These are phyloP conservation scores for Asobara japonica DNA, from an alignment of 1,140 invertebrate species.

Conservation along the genomic window DNA sequence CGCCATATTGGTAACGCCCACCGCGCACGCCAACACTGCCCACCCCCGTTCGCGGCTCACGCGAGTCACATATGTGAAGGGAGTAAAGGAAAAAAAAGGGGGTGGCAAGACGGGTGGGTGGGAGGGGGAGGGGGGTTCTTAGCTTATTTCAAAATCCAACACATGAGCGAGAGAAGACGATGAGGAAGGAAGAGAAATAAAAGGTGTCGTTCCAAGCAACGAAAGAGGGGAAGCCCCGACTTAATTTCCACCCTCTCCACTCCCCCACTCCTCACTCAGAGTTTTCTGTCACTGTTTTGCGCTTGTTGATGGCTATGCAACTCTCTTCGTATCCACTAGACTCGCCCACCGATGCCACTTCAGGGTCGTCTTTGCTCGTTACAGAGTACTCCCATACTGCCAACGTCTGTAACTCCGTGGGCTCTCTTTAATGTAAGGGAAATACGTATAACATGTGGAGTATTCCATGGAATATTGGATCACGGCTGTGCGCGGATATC, in stretches of 20 bases:
- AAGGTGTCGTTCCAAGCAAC: slow-evolving; percentile 46
- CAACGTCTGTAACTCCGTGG: slow-evolving; percentile 14
- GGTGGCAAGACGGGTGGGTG: slow-evolving; percentile 35
- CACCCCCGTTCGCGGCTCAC: slow-evolving; percentile 21
- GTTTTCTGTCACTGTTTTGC: background rate
- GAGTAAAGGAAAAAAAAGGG: slow-evolving; percentile 37
- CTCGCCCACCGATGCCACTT: slow-evolving; percentile 23
- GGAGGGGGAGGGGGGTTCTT: slow-evolving; percentile 36
- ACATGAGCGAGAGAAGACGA: slow-evolving; percentile 42
- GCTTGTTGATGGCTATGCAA: background rate
- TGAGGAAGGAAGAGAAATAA: slow-evolving; percentile 28
- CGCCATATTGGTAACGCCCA: slow-evolving; percentile 34
- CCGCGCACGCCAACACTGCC: slow-evolving; percentile 13
- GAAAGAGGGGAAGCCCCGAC: slow-evolving; percentile 43
- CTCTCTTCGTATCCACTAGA: background rate
- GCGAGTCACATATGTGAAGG: slow-evolving; percentile 14
- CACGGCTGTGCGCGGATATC: too few species aligned
- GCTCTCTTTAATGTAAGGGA: slow-evolving; percentile 28
- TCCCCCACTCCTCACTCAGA: slow-evolving; percentile 22
- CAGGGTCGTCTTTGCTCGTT: slow-evolving; percentile 29
- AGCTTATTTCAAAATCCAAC: slow-evolving; percentile 62
- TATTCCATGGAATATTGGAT: too few species aligned
- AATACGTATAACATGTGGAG: slow-evolving; percentile 6
- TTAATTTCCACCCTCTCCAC: slow-evolving; percentile 59
- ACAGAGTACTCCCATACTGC: slow-evolving; percentile 7